Evolutionary conservation across 2,888 invertebrate species (phyloP), one percentile per base, ranked within the genome.

Genomic region (Mamestra brassicae): DNA sequence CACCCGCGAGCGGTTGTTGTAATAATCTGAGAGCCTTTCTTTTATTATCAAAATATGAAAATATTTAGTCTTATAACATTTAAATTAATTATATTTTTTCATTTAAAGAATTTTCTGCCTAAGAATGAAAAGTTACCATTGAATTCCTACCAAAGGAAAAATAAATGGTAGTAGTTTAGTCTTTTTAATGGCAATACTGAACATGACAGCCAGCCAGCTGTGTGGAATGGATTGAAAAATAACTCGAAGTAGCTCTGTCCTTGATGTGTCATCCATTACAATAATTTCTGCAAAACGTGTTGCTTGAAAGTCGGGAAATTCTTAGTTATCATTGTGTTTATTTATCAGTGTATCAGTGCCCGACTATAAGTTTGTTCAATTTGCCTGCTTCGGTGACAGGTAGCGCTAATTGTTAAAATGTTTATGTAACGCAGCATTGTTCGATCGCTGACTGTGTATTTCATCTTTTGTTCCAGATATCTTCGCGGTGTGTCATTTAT

Each of bases 351-450:
- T 82, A 68, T 80, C 67, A 47, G 57, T 76, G 78, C 73, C 67
- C 61, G 76, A 75, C 55, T 81, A 70, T 73, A 79, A 69, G 26
- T 84, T 76, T 74, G 38, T 60, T 78, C 61, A 72, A 74, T 81
- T 74, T 72, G 78, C 57, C 87, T 89, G 89, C 90, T 89, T 87
- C 83, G 90, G 90, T 90, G 91, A 91, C 92, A 93, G 93, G 92
- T 92, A 91, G 90, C 89, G 90, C 71, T 91, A 92, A 92, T 94
- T 92, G 92, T 93, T 91, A 90, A 94, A 94, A 94, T 96, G 96
- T 96, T 96, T 96, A 96, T 96, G 94, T 96, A 96, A 96, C 94
- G 92, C 91, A 92, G 93, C 92, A 93, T 94, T 94, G 93, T 95
- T 94, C 92, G 88, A 90, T 91, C 87, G 91, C 92, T 95, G 91